Evolutionary conservation across 2,113 vertebrate species (phyloP).

Genomic region (Raphicerus campestris): DNA sequence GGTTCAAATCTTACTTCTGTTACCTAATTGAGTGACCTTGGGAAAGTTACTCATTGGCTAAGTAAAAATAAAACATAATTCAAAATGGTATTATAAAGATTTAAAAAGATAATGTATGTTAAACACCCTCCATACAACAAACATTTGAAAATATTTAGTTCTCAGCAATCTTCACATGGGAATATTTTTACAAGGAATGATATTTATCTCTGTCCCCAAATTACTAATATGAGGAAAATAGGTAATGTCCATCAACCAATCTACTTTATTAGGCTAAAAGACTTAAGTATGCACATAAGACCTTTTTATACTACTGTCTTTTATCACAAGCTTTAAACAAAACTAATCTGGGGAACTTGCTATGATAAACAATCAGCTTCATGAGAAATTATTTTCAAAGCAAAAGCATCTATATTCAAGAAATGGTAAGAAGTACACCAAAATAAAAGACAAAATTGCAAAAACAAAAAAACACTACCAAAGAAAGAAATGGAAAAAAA

Average conservation of each 20-base stretch:
- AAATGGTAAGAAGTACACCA: neutral
- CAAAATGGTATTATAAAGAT: neutral
- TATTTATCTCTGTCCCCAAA: neutral
- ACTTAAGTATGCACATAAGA: neutral
- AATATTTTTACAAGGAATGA: neutral
- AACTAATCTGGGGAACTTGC: neutral
- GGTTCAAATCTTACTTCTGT: neutral
- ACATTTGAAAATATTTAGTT: neutral
- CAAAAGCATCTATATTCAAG: neutral
- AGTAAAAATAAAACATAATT: neutral
- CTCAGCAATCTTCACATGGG: neutral
- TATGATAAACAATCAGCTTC: neutral
- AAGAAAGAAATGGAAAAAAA: neutral
- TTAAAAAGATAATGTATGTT: neutral
- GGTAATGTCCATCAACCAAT: neutral
- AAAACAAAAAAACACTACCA: neutral
- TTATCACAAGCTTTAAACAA: constrained; percentile 9
- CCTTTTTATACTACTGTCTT: neutral
- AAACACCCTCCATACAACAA: neutral
- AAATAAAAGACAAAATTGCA: neutral
- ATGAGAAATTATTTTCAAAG: constrained; percentile 9
- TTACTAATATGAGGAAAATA: neutral
- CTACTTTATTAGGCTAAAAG: neutral
- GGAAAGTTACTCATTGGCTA: constrained; percentile 3
- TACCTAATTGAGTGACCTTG: neutral